Evolutionary conservation across 2,113 vertebrate genomes (phyloP).

Genomic region (Hyla sarda): DNA sequence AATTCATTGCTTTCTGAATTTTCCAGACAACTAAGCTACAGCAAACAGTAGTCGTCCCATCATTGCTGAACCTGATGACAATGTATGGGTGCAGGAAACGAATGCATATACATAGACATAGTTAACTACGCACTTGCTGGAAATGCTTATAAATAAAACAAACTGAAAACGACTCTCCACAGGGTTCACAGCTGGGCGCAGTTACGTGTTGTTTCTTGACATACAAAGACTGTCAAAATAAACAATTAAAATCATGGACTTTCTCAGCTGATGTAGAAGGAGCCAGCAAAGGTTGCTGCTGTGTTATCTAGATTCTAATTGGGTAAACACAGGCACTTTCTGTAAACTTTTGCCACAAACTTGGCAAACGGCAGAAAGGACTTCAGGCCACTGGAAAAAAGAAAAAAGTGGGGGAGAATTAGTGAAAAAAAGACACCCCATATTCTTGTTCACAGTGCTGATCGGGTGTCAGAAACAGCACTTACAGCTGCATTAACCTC

Average conservation of each 20-base stretch:
- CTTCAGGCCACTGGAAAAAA: neutral
- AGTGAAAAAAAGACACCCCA: neutral
- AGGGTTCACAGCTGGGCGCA: constrained; percentile 48
- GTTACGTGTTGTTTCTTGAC: constrained; percentile 52
- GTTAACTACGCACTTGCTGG: constrained; percentile 24
- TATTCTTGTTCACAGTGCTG: constrained; percentile 6
- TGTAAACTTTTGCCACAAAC: constrained; percentile 42
- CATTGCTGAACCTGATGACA: neutral
- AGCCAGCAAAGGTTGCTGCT: constrained; percentile 37
- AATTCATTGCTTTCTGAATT: neutral
- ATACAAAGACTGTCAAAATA: constrained; percentile 60
- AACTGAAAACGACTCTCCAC: constrained; percentile 47
- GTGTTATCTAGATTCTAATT: constrained; percentile 52
- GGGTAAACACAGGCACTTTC: constrained; percentile 16
- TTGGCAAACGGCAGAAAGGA: constrained; percentile 30
- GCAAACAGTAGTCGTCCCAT: constrained; percentile 8
- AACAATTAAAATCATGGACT: constrained; percentile 56
- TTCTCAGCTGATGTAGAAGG: constrained; percentile 32
- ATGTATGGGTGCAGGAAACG: neutral
- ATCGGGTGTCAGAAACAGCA: neutral
- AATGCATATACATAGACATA: constrained; percentile 35
- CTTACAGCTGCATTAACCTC: neutral
- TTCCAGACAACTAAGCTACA: neutral
- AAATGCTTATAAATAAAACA: constrained; percentile 52
- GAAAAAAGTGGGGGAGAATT: neutral